Percentiles rank a stretch among this genome's conserved stretches.
Conservation (phyloP, 1,140 invertebrate species). For the Leptopilina clavipes region DNA sequence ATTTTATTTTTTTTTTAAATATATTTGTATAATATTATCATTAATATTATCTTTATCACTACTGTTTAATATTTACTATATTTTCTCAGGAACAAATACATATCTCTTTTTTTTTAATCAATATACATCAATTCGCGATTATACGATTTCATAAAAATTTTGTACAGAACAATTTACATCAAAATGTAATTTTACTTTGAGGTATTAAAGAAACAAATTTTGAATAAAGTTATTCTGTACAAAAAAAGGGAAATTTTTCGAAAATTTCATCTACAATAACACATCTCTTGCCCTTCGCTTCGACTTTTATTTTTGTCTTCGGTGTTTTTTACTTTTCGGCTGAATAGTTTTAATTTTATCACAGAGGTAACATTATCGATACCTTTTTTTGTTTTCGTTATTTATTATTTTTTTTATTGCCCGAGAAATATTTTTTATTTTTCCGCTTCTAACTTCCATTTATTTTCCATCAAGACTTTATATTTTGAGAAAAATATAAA, state of each 20-base stretch:
- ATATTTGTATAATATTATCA: constrained; percentile 56
- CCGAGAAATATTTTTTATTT: constrained; percentile 8
- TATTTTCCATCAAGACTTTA: too few relatives aligned
- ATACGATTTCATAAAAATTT: constrained; percentile 62
- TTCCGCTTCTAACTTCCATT: constrained; percentile 14
- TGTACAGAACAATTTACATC: constrained; percentile 45
- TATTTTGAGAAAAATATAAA: neutral
- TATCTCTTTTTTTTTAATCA: constrained; percentile 63
- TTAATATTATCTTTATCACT: constrained; percentile 69
- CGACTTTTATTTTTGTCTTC: constrained; percentile 31
- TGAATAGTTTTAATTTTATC: constrained; percentile 50
- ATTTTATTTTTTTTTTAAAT: too few relatives aligned
- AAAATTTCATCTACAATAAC: constrained; percentile 21
- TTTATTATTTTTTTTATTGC: constrained; percentile 34
- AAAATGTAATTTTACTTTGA: neutral
- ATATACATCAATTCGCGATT: constrained; percentile 73
- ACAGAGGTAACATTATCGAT: constrained; percentile 58
- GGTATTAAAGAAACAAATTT: neutral
- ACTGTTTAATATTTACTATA: constrained; percentile 70
- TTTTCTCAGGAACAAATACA: constrained; percentile 69
- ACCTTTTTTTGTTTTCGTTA: constrained; percentile 40
- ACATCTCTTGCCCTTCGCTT: constrained; percentile 37
- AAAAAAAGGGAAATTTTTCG: constrained; percentile 39
- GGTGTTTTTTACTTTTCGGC: neutral
- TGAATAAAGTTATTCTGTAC: constrained; percentile 17